Conservation (phyloP, 2,797 vertebrate species). For the Notolabrus celidotus region DNA sequence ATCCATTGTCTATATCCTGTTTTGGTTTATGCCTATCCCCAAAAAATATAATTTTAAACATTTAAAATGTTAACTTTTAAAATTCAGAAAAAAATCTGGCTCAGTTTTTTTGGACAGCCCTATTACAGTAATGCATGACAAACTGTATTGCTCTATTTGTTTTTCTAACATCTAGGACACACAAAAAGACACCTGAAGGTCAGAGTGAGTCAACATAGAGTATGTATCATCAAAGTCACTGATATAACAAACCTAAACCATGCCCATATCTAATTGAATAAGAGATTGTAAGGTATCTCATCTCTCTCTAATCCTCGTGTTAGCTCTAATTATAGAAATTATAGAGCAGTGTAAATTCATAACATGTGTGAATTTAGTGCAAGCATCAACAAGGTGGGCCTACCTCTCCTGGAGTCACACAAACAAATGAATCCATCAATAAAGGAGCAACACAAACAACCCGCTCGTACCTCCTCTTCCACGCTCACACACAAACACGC, state of each 20-base stretch:
- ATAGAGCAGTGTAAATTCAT: not conserved
- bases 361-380: not conserved
- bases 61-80: too few species aligned
- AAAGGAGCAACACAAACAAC: constrained; percentile 61
- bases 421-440: constrained; percentile 49
- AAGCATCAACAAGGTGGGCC: constrained; percentile 20
- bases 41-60: too few species aligned
- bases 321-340: not conserved
- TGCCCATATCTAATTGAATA: not conserved
- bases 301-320: not conserved
- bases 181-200: too few species aligned
- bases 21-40: too few species aligned
- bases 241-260: not conserved
- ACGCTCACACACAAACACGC: constrained; percentile 12
- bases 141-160: too few species aligned
- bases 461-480: constrained; percentile 8
- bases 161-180: too few species aligned
- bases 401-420: constrained; percentile 14
- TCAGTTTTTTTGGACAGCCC: too few species aligned
- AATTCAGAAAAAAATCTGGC: too few species aligned
- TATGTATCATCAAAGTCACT: too few species aligned
- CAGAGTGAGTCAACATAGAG: too few species aligned
- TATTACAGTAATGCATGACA: too few species aligned
- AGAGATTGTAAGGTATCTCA: not conserved
- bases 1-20: too few species aligned